Evolutionary conservation across 2,888 invertebrate genomes (phyloP).

Genomic region (Tridacna crocea): DNA sequence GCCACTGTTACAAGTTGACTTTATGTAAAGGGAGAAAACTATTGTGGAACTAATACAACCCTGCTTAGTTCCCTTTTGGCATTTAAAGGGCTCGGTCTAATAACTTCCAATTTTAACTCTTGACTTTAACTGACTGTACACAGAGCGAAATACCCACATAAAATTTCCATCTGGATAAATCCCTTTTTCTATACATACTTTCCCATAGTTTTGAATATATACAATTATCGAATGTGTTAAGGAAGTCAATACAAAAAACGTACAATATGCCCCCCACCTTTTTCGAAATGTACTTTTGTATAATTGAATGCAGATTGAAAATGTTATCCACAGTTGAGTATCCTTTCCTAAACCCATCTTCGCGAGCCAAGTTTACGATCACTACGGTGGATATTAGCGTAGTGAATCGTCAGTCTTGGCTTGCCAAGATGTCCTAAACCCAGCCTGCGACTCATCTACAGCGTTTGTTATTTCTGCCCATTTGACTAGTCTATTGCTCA

Average conservation of each 20-base stretch:
- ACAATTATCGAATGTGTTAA: slow-evolving; percentile 11
- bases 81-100: neutral
- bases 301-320: slow-evolving; percentile 16
- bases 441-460: slow-evolving; percentile 22
- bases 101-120: neutral
- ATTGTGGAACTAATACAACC: slow-evolving; percentile 24
- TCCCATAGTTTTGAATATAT: no score
- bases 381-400: no score
- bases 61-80: slow-evolving; percentile 15
- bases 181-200: no score
- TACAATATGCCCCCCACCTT: slow-evolving; percentile 15
- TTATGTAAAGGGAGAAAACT: slow-evolving; percentile 17
- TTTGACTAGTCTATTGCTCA: neutral
- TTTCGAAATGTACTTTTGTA: slow-evolving; percentile 16
- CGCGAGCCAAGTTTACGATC: no score
- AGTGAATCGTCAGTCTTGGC: no score
- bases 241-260: slow-evolving; percentile 16
- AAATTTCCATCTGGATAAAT: no score
- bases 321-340: neutral
- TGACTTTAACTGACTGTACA: no score
- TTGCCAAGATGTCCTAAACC: no score
- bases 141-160: no score
- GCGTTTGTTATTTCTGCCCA: slow-evolving; percentile 20
- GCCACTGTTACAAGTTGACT: neutral
- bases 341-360: neutral